phyloP scores from a whole-genome alignment of 2,113 vertebrate genomes.

The Hucho hucho region DNA sequence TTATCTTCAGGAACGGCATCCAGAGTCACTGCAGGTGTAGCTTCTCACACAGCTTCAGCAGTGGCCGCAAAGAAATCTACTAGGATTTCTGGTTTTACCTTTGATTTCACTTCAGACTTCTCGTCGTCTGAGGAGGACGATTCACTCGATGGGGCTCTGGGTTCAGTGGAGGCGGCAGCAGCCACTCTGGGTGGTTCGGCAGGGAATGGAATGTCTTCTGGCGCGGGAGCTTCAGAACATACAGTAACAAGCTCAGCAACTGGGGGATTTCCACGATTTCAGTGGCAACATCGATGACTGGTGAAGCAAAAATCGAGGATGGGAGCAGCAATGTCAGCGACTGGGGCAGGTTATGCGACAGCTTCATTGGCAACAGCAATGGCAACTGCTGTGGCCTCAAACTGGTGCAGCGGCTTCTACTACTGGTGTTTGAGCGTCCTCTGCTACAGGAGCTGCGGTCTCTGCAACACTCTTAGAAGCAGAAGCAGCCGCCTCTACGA shows the following conservation, averaged over 20 bases:
- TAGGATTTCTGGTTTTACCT: slow-evolving; percentile 12
- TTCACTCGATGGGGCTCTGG: slow-evolving; percentile 24
- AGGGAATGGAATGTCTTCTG: not conserved
- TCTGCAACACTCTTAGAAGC: not conserved
- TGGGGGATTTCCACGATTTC: not conserved
- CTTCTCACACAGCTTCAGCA: slow-evolving; percentile 15
- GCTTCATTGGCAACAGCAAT: not conserved
- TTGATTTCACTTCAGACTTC: slow-evolving; percentile 25
- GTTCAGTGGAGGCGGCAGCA: not conserved
- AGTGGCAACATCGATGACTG: not conserved
- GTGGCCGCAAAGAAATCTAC: not conserved
- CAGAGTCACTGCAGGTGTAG: not conserved
- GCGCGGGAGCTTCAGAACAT: not conserved
- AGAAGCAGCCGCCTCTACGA: not conserved
- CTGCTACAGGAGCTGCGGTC: not conserved
- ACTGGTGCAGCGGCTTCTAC: not conserved
- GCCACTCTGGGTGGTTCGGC: not conserved
- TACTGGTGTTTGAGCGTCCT: not conserved
- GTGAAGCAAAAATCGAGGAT: not conserved
- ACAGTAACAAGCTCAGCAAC: slow-evolving; percentile 6
- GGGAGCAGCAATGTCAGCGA: not conserved
- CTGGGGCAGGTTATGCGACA: not conserved
- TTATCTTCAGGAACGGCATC: slow-evolving; percentile 6
- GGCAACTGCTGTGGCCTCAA: not conserved
- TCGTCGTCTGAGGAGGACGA: slow-evolving; percentile 62